Evolutionary conservation across 92 coral and sea anemone species (phyloP), one percentile per base, ranked within the genome.

Genomic region (Pocillopora grandis): DNA sequence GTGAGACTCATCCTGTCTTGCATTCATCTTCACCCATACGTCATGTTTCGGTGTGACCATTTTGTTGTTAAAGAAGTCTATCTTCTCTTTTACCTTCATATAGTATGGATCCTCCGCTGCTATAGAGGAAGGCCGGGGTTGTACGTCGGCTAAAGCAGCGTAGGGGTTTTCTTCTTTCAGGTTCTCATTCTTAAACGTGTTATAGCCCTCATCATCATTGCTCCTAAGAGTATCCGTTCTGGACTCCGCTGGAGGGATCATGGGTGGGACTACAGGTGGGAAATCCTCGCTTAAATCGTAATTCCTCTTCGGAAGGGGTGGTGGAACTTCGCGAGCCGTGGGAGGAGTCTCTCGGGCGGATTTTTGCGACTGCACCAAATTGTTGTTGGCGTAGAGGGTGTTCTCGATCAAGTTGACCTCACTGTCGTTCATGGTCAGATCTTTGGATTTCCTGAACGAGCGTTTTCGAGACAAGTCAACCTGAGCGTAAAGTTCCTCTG

Each of bases 351-450:
- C 88, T 61, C 83, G 88, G 58, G 89, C 81, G 18, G 88, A 83
- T 58, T 81, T 78, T 52, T 87, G 86, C 36, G 84, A 75, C 76
- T 87, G 92, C 9, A 87, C 87, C 60, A 94, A 86, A 84, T 92
- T 90, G 12, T 82, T 87, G 80, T 92, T 90, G 35, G 98, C 98
- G 79, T 94, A 93, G 67, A 94, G 85, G 7, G 93, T 88, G 87
- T 95, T 93, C 85, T 95, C 98, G 12, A 93, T 89, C 63, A 91
- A 85, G 85, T 90, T 89, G 62, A 90, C 78, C 65, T 94, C 95
- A 76, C 98, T 94, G 80, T 92, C 97, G 69, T 92, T 88, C 89
- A 90, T 87, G 67, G 90, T 74, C 9, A 77, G 74, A 62, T 94
- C 99, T 68, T 89, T 90, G 13, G 95, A 93, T 76, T 91, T 88